Evolutionary conservation across 1,140 invertebrate genomes (phyloP).

Genomic region (Ceratoteleas bidentatus): DNA sequence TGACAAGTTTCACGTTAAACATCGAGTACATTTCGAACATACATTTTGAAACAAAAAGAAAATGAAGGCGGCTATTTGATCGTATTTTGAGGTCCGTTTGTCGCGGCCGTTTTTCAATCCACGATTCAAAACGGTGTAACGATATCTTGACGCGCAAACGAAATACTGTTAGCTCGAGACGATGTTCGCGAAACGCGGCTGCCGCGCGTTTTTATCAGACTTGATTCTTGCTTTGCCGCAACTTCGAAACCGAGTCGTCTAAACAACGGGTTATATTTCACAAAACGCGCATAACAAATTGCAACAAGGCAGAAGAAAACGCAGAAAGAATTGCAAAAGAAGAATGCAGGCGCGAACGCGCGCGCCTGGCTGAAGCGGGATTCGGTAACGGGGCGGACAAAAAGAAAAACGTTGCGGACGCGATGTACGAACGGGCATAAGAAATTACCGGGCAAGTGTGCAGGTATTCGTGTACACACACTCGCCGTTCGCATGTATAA

Average conservation of each 20-base stretch:
- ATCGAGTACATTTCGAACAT: too few relatives aligned
- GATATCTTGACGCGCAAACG: slow-evolving; percentile 35
- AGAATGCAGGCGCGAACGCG: slow-evolving; percentile 50
- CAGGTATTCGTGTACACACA: slow-evolving; percentile 39
- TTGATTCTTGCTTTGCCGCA: slow-evolving; percentile 57
- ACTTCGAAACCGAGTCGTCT: slow-evolving; percentile 61
- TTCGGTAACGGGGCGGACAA: slow-evolving; percentile 18
- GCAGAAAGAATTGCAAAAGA: slow-evolving; percentile 61
- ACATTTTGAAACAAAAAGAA: too few relatives aligned
- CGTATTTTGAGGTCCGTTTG: too few relatives aligned
- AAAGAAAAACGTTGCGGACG: slow-evolving; percentile 38
- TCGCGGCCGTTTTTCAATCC: slow-evolving; percentile 26
- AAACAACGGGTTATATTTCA: slow-evolving; percentile 64
- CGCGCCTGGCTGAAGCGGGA: slow-evolving; percentile 8
- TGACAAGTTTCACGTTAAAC: too few relatives aligned
- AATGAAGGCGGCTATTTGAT: slow-evolving; percentile 16
- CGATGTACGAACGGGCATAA: slow-evolving; percentile 58
- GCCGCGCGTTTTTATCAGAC: slow-evolving; percentile 50
- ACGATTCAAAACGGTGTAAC: slow-evolving; percentile 33
- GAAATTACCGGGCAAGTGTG: slow-evolving; percentile 57
- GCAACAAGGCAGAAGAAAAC: slow-evolving; percentile 61
- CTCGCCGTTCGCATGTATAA: slow-evolving; percentile 74
- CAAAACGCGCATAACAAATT: slow-evolving; percentile 58
- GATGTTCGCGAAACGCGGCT: slow-evolving; percentile 49
- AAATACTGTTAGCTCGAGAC: slow-evolving; percentile 54